Percentiles rank a stretch among this genome's conserved stretches.
These are phyloP conservation scores for Sceloporus tristichus DNA, from an alignment of 2,113 vertebrate genomes.

Conservation along the genomic window DNA sequence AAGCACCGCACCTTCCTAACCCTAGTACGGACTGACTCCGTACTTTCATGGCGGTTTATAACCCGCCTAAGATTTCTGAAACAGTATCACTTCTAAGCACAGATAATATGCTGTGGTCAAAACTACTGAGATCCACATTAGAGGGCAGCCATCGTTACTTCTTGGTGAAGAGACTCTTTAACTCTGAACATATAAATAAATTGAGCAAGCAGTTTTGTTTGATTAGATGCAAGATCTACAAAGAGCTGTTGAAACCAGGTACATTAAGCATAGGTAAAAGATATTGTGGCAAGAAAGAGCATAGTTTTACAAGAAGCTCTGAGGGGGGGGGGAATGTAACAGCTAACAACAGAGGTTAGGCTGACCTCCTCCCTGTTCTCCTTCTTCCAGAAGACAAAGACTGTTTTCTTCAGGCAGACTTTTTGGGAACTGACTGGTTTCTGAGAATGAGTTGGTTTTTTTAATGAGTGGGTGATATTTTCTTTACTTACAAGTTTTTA, in stretches of 20 bases:
- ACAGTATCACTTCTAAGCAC: not conserved
- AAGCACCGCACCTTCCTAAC: too few species aligned
- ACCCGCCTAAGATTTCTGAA: not conserved
- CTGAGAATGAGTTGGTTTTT: too few species aligned
- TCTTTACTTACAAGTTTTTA: not conserved
- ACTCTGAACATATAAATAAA: not conserved
- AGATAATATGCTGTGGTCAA: not conserved
- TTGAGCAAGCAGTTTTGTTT: not conserved
- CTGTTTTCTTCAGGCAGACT: too few species aligned
- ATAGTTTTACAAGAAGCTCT: not conserved
- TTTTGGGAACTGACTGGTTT: too few species aligned
- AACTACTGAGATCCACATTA: constrained; percentile 10
- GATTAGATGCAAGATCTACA: not conserved
- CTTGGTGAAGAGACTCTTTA: not conserved
- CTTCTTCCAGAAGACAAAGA: too few species aligned
- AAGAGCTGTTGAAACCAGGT: not conserved
- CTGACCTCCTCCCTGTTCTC: too few species aligned
- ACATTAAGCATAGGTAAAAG: not conserved
- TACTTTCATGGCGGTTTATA: too few species aligned
- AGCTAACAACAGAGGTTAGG: not conserved
- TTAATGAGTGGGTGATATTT: too few species aligned
- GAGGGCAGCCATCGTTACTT: not conserved
- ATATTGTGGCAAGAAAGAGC: not conserved
- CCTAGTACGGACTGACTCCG: too few species aligned
- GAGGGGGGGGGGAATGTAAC: not conserved